Evolutionary conservation across 2,888 invertebrate species (phyloP).

Genomic region (Pterobdella sp.): DNA sequence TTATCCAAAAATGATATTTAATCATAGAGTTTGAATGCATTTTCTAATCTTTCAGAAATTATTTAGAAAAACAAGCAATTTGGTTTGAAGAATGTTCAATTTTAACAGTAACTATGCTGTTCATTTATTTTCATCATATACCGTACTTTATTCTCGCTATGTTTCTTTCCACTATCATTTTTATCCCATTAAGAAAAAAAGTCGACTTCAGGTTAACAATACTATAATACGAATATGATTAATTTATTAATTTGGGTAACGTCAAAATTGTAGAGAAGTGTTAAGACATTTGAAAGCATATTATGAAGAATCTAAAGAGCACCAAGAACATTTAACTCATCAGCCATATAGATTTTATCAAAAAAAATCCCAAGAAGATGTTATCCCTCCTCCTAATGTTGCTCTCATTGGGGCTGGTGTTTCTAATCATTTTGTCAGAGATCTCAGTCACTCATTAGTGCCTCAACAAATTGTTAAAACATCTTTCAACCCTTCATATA

Average conservation of each 20-base stretch:
- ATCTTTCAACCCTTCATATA: not conserved
- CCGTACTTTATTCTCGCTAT: constrained; percentile 17
- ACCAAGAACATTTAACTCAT: not conserved
- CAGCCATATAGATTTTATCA: not conserved
- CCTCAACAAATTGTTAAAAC: not conserved
- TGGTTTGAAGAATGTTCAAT: constrained; percentile 21
- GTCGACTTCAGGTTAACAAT: not conserved
- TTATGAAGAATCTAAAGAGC: constrained; percentile 12
- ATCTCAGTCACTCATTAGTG: not conserved
- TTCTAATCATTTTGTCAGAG: not conserved
- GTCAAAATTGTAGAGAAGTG: not conserved
- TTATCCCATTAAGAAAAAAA: not conserved
- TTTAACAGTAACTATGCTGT: not conserved
- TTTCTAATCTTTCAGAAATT: not conserved
- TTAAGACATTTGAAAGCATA: not conserved
- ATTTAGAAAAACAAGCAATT: constrained; percentile 2
- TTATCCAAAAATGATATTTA: not conserved
- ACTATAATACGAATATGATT: not conserved
- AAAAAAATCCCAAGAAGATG: not conserved
- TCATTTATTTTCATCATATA: constrained; percentile 22
- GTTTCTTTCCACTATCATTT: constrained; percentile 17
- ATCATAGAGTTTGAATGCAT: not conserved
- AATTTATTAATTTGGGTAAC: not conserved
- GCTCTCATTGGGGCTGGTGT: not conserved
- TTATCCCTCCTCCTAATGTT: constrained; percentile 6